Evolutionary conservation across 2,888 invertebrate species (phyloP).

Genomic region (Agrenia bidenticulata): DNA sequence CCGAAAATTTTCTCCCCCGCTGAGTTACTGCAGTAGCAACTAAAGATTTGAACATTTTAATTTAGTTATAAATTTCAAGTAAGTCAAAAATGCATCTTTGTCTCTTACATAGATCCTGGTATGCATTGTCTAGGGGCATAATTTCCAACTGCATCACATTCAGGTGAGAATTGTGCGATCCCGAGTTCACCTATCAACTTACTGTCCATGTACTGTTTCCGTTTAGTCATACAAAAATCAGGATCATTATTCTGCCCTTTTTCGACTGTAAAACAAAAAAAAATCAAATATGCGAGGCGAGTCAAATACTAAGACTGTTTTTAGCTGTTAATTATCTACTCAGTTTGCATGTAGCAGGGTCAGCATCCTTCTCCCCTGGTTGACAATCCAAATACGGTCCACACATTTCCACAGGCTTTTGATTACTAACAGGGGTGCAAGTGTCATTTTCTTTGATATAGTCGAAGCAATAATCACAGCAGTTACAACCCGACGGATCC

Average conservation of each 20-base stretch:
- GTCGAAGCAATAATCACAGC: constrained; percentile 50
- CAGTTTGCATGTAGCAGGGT: constrained; percentile 31
- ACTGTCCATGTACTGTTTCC: constrained; percentile 60
- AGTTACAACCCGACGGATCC: constrained; percentile 47
- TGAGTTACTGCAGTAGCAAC: constrained; percentile 58
- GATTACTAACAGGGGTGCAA: constrained; percentile 27
- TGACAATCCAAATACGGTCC: constrained; percentile 47
- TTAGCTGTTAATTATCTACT: constrained; percentile 32
- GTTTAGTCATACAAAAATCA: constrained; percentile 55
- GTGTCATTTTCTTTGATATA: constrained; percentile 42
- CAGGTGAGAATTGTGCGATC: constrained; percentile 62
- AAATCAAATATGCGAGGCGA: neutral
- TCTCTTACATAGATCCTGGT: constrained; percentile 66
- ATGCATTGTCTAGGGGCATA: constrained; percentile 64
- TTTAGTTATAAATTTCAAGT: constrained; percentile 9
- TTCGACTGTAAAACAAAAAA: neutral
- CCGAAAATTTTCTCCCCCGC: constrained; percentile 69
- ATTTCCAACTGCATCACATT: constrained; percentile 66
- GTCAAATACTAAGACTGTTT: neutral
- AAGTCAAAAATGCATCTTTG: neutral
- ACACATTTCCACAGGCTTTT: constrained; percentile 42
- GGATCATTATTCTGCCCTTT: neutral
- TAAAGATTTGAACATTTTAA: constrained; percentile 29
- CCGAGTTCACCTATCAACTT: constrained; percentile 60
- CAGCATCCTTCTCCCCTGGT: neutral